phyloP scores from a whole-genome alignment of 2,797 vertebrate genomes.

The Xiphorhynchus erythropygius region DNA sequence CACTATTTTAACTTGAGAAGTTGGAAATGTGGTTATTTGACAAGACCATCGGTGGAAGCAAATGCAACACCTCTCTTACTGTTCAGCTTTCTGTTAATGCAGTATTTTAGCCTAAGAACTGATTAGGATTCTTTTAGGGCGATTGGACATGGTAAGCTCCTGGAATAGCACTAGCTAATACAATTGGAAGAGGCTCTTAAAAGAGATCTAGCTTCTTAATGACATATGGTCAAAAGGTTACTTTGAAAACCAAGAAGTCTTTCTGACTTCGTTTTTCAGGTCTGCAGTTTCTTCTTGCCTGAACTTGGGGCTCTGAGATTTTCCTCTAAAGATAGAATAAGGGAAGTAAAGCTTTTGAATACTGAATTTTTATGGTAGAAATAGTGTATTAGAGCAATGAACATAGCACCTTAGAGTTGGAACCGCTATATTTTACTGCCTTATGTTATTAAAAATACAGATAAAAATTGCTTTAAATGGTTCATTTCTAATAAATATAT shows the following conservation, averaged over 20 bases:
- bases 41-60: background rate
- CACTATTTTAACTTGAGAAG: background rate
- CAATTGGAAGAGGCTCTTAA: conserved; percentile 53
- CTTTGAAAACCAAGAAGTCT: background rate
- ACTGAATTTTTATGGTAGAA: background rate
- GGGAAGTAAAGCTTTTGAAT: background rate
- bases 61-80: background rate
- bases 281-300: background rate
- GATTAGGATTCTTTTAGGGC: conserved; percentile 62
- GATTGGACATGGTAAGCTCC: conserved; percentile 51
- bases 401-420: background rate
- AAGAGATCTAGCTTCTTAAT: conserved; percentile 42
- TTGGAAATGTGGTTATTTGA: background rate
- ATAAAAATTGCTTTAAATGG: background rate
- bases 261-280: background rate
- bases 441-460: background rate
- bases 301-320: background rate
- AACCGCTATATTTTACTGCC: background rate
- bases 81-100: background rate
- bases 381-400: background rate
- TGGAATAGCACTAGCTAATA: background rate
- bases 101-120: background rate
- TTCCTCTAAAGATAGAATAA: background rate
- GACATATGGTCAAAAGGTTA: conserved; percentile 45
- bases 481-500: background rate